phyloP scores from a whole-genome alignment of 2,888 invertebrate genomes.

The Luperina nickerlii region DNA sequence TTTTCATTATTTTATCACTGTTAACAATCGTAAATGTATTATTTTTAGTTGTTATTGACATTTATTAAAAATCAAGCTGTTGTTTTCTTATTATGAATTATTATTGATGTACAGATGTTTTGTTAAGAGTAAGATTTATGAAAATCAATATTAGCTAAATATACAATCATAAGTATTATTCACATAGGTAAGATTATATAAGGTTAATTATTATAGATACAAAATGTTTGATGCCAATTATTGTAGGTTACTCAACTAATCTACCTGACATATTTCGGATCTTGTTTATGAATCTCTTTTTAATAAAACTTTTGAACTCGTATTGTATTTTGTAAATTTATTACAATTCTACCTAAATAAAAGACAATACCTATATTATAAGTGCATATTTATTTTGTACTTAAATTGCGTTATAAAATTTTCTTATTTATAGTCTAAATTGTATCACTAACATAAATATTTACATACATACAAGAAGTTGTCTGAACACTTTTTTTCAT shows the following conservation, averaged over 20 bases:
- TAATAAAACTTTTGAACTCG: slow-evolving; percentile 66
- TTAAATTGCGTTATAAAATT: slow-evolving; percentile 69
- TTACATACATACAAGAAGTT: slow-evolving; percentile 68
- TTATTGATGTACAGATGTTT: slow-evolving; percentile 26
- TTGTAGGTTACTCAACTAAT: slow-evolving; percentile 64
- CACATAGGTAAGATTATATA: slow-evolving; percentile 28
- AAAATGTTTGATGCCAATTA: slow-evolving; percentile 75
- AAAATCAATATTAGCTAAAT: slow-evolving; percentile 22
- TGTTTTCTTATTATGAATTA: slow-evolving; percentile 12
- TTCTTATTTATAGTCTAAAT: slow-evolving; percentile 32
- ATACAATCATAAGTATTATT: slow-evolving; percentile 26
- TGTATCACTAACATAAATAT: slow-evolving; percentile 59
- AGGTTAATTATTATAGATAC: slow-evolving; percentile 47
- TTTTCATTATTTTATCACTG: slow-evolving; percentile 18
- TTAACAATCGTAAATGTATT: background rate
- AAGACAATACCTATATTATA: slow-evolving; percentile 37
- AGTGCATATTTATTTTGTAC: slow-evolving; percentile 73
- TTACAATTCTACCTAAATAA: slow-evolving; percentile 47
- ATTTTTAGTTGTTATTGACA: slow-evolving; percentile 7
- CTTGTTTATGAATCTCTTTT: slow-evolving; percentile 72
- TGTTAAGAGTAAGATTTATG: background rate
- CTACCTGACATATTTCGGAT: slow-evolving; percentile 72
- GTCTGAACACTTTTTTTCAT: slow-evolving; percentile 27
- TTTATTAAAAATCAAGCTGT: slow-evolving; percentile 12
- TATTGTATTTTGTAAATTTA: slow-evolving; percentile 54